Conservation (phyloP, 2,888 invertebrate genomes). For the Caenorhabditis panamensis region DNA sequence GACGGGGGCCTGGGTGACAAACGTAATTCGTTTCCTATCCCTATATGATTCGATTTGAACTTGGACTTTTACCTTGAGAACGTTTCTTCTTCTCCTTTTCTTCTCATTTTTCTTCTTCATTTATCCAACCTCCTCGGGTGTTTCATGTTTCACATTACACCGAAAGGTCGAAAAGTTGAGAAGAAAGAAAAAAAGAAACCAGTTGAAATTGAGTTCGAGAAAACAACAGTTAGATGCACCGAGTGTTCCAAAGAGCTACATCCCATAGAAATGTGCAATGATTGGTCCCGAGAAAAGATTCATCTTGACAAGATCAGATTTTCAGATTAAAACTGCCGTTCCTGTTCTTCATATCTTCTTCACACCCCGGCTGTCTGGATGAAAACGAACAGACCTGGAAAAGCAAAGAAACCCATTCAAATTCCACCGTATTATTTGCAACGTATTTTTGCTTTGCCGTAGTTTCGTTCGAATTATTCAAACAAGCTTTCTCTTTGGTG, state of each 20-base stretch:
- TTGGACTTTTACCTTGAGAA: constrained; percentile 53
- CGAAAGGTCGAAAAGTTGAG: constrained; percentile 35
- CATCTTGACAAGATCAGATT: background rate
- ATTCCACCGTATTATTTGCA: background rate
- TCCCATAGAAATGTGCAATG: too few species aligned
- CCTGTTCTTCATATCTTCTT: background rate
- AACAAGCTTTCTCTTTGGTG: constrained; percentile 44
- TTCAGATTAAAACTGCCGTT: background rate
- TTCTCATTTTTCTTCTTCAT: background rate
- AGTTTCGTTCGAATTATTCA: constrained; percentile 50
- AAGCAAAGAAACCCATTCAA: background rate
- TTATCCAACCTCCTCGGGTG: background rate
- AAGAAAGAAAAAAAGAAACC: background rate
- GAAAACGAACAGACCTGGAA: background rate
- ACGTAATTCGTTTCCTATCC: constrained; percentile 43
- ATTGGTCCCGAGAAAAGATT: too few species aligned
- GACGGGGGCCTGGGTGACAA: constrained; percentile 38
- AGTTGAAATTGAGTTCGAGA: background rate
- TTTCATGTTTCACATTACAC: background rate
- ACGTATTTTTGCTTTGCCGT: background rate
- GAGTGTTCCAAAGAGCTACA: background rate
- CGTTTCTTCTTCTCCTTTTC: constrained; percentile 18
- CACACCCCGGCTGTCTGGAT: background rate
- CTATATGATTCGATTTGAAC: constrained; percentile 50
- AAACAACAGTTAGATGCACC: too few species aligned